Conservation (phyloP, 2,888 invertebrate genomes). For the Anoplius nigerrimus region DNA sequence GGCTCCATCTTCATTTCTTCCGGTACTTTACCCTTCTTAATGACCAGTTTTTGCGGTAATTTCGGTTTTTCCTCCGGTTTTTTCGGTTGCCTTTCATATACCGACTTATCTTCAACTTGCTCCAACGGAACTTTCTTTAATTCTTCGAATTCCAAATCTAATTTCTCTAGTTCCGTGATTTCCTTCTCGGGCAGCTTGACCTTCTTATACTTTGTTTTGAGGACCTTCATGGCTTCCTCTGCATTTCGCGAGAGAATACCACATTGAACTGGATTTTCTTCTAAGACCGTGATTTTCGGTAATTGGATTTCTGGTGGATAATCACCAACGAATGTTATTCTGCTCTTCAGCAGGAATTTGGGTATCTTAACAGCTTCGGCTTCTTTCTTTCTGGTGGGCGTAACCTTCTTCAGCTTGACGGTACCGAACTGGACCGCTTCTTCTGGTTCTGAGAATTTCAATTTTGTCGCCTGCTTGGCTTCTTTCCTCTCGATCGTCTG, state of each 20-base stretch:
- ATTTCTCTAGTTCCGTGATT: slow-evolving; percentile 78
- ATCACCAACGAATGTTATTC: slow-evolving; percentile 80
- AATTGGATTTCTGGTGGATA: slow-evolving; percentile 80
- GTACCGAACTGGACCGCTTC: slow-evolving; percentile 80
- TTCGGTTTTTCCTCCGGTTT: slow-evolving; percentile 66
- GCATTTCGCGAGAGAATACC: slow-evolving; percentile 84
- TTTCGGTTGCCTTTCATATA: slow-evolving; percentile 69
- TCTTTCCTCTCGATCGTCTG: slow-evolving; percentile 80
- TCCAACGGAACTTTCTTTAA: slow-evolving; percentile 72
- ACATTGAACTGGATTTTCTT: slow-evolving; percentile 77
- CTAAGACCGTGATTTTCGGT: slow-evolving; percentile 77
- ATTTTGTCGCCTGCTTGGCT: slow-evolving; percentile 77
- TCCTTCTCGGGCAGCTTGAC: slow-evolving; percentile 78
- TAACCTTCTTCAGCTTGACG: slow-evolving; percentile 82
- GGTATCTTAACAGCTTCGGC: slow-evolving; percentile 76
- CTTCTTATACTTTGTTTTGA: slow-evolving; percentile 79
- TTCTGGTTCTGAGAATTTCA: slow-evolving; percentile 79
- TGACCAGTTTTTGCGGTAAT: slow-evolving; percentile 63
- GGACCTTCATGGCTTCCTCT: slow-evolving; percentile 81
- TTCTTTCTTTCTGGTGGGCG: slow-evolving; percentile 76
- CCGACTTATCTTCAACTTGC: slow-evolving; percentile 67
- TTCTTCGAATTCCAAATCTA: slow-evolving; percentile 77
- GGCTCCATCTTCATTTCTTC: slow-evolving; percentile 61
- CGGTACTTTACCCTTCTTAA: slow-evolving; percentile 68
- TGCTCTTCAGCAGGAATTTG: slow-evolving; percentile 83